These are phyloP conservation scores for Ellobium chinense DNA, from an alignment of 2,888 invertebrate genomes.

Conservation along the genomic window DNA sequence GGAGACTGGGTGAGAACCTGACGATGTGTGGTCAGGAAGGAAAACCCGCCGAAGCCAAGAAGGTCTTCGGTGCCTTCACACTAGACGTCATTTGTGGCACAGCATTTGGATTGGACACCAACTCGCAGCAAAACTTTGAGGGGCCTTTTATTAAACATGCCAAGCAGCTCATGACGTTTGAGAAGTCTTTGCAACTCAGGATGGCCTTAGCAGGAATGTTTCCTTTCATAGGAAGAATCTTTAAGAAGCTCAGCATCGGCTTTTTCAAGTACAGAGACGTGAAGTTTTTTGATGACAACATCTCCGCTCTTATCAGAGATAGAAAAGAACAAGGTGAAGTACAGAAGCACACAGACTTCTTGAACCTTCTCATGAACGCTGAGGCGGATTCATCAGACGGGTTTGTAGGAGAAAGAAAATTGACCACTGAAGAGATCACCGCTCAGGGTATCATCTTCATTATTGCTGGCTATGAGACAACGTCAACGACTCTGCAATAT, in stretches of 20 bases:
- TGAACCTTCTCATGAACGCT: conserved; percentile 47
- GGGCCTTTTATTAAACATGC: conserved; percentile 11
- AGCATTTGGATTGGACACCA: conserved; percentile 31
- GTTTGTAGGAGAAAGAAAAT: conserved; percentile 5
- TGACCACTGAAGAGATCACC: conserved; percentile 43
- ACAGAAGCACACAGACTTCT: conserved; percentile 34
- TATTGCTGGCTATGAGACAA: conserved; percentile 48
- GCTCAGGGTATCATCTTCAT: conserved; percentile 45
- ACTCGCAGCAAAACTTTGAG: conserved; percentile 15
- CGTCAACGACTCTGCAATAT: conserved; percentile 44
- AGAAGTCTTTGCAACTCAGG: not conserved
- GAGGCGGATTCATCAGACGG: conserved; percentile 32
- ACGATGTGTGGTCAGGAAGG: not conserved
- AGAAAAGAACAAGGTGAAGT: conserved; percentile 10
- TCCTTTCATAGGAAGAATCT: conserved; percentile 3
- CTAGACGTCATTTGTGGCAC: conserved; percentile 34
- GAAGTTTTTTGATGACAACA: conserved; percentile 12
- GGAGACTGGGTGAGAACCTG: conserved; percentile 11
- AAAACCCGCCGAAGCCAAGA: not conserved
- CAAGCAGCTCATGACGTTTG: not conserved
- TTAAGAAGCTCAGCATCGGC: not conserved
- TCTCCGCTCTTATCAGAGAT: not conserved
- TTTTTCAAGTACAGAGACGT: conserved; percentile 1
- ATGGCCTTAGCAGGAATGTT: not conserved
- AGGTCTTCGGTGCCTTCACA: conserved; percentile 18